Conservation (phyloP, 2,888 invertebrate species). For the Macrosiphum euphorbiae region DNA sequence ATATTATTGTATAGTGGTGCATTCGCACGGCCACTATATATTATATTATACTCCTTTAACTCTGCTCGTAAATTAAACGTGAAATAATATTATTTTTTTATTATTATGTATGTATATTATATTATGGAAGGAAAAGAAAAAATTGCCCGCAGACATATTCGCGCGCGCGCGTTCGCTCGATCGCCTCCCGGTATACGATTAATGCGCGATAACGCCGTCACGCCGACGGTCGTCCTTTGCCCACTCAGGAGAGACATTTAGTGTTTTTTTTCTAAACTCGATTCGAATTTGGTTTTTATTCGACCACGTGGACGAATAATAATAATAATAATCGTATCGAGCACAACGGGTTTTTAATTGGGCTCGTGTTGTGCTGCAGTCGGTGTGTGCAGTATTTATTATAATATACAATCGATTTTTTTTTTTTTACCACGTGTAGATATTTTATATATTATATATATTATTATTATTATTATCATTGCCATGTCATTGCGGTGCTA, state of each 20-base stretch:
- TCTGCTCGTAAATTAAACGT: constrained; percentile 42
- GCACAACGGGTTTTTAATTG: constrained; percentile 47
- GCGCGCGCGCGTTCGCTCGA: background rate
- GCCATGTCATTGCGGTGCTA: constrained; percentile 20
- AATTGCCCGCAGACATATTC: background rate
- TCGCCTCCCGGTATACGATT: constrained; percentile 1
- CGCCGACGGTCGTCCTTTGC: background rate
- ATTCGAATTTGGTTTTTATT: constrained; percentile 8
- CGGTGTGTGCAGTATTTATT: background rate
- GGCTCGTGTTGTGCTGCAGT: background rate
- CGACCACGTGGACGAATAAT: background rate
- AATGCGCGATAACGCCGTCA: constrained; percentile 14
- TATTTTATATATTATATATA: background rate
- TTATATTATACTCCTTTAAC: background rate
- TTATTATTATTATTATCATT: constrained; percentile 21
- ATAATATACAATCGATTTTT: constrained; percentile 10
- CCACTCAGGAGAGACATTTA: background rate
- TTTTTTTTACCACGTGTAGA: background rate
- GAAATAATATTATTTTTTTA: constrained; percentile 44
- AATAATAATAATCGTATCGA: constrained; percentile 4
- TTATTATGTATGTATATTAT: background rate
- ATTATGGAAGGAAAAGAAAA: background rate
- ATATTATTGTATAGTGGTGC: background rate
- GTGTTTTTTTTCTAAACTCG: background rate
- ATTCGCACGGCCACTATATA: background rate